Conservation (phyloP, 2,113 vertebrate species). For the Lynx canadensis region DNA sequence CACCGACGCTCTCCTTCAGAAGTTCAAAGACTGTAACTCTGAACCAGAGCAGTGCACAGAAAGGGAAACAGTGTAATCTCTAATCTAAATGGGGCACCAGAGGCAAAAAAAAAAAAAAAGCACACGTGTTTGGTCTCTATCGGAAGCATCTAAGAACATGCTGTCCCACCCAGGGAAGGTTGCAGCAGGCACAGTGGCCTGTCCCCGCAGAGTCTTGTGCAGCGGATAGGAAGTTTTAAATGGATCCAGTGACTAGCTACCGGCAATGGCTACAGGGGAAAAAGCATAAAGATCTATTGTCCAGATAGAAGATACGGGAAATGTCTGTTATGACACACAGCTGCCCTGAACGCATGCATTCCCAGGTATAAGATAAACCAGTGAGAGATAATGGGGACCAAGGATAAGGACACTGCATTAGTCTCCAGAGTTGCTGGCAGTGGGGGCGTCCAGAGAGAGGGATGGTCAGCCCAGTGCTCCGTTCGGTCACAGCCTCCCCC, state of each 20-base stretch:
- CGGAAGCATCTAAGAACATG: neutral
- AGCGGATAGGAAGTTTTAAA: neutral
- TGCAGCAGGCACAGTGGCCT: fast-evolving
- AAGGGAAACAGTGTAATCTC: neutral
- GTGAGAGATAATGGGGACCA: fast-evolving
- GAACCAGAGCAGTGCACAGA: neutral
- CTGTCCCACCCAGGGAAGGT: no score
- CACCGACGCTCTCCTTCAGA: neutral
- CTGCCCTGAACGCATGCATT: neutral
- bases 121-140: neutral
- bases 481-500: fast-evolving
- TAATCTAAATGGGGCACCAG: neutral
- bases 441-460: neutral
- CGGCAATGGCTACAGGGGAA: neutral
- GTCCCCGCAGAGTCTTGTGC: fast-evolving
- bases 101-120: neutral
- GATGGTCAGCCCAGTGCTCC: fast-evolving
- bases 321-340: neutral
- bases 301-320: neutral
- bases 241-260: neutral
- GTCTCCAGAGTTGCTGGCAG: neutral
- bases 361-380: neutral
- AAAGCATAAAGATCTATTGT: neutral
- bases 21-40: neutral
- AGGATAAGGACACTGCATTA: neutral